phyloP scores from a whole-genome alignment of 2,113 vertebrate genomes.

The Equus przewalskii region DNA sequence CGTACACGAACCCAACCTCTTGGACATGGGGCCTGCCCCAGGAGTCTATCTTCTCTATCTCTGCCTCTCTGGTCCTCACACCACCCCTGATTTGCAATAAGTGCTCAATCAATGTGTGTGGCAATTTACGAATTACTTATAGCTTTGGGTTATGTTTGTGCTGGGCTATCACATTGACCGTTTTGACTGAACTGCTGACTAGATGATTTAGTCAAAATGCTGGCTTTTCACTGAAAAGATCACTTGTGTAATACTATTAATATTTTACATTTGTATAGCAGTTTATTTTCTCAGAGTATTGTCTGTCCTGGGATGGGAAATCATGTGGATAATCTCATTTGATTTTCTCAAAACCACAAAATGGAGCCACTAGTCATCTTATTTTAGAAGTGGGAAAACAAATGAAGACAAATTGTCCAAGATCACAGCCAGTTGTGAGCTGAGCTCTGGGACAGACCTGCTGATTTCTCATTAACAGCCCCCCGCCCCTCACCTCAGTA shows the following conservation, averaged over 20 bases:
- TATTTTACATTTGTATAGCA: neutral
- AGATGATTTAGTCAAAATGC: neutral
- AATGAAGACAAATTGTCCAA: neutral
- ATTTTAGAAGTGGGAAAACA: neutral
- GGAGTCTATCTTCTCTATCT: neutral
- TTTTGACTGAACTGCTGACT: neutral
- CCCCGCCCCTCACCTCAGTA: neutral
- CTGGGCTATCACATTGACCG: neutral
- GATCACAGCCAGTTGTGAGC: neutral
- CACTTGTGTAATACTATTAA: neutral
- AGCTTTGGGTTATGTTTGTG: conserved; percentile 1
- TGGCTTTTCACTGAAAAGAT: neutral
- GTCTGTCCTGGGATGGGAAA: neutral
- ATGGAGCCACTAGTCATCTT: neutral
- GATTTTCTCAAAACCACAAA: neutral
- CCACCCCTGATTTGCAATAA: neutral
- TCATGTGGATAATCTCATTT: neutral
- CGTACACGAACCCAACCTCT: too few relatives aligned
- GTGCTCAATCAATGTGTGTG: neutral
- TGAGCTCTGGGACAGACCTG: neutral
- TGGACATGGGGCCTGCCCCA: neutral
- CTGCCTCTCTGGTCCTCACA: neutral
- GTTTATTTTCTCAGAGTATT: conserved; percentile 58
- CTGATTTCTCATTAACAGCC: neutral
- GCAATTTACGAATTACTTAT: neutral